Evolutionary conservation across 2,888 invertebrate species (phyloP).

Genomic region (Scaptomyza tumidula): DNA sequence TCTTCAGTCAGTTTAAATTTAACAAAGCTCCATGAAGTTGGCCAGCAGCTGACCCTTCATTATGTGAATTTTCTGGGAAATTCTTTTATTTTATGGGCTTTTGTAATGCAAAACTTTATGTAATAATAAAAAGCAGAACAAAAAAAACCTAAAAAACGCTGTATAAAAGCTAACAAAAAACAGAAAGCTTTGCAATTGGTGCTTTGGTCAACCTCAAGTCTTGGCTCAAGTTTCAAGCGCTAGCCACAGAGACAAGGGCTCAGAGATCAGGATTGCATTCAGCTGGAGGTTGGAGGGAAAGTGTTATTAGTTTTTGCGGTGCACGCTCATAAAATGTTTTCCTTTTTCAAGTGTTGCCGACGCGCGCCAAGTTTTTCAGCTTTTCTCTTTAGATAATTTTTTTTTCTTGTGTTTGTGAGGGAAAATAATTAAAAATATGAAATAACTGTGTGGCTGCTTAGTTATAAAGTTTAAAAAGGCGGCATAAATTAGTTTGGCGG

Average conservation of each 20-base stretch:
- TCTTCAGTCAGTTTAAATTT: slow-evolving; percentile 20
- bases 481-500: slow-evolving; percentile 37
- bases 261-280: slow-evolving; percentile 11
- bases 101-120: slow-evolving; percentile 48
- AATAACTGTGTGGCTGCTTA: slow-evolving; percentile 55
- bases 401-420: slow-evolving; percentile 21
- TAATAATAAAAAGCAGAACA: slow-evolving; percentile 7
- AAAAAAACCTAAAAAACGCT: slow-evolving; percentile 21
- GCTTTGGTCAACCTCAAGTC: slow-evolving; percentile 68
- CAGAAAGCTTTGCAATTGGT: slow-evolving; percentile 56
- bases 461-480: slow-evolving; percentile 61
- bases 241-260: slow-evolving; percentile 24
- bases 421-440: slow-evolving; percentile 74
- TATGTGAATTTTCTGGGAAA: slow-evolving; percentile 42
- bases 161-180: slow-evolving; percentile 37
- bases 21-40: slow-evolving; percentile 10
- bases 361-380: slow-evolving; percentile 49
- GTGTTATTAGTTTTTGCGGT: slow-evolving; percentile 77
- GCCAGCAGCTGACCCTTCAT: slow-evolving; percentile 31
- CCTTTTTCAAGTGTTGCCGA: slow-evolving; percentile 55
- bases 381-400: slow-evolving; percentile 23
- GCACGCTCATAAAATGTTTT: slow-evolving; percentile 71
- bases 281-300: slow-evolving; percentile 36
- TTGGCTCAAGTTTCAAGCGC: slow-evolving; percentile 60
- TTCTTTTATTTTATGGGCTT: slow-evolving; percentile 33